Conservation (phyloP, 2,888 invertebrate species). For the Fragum whitleyi region DNA sequence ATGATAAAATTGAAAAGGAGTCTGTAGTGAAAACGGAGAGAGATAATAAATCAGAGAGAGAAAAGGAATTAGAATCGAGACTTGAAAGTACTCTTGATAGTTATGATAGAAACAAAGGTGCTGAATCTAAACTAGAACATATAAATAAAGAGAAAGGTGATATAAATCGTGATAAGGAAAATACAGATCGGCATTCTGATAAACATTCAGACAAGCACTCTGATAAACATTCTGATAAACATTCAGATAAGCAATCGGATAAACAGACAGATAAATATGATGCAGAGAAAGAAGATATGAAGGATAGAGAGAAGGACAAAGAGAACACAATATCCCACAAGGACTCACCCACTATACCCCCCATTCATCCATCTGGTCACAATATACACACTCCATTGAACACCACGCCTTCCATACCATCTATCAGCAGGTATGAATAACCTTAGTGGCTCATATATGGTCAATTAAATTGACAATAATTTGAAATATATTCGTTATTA, state of each 20-base stretch:
- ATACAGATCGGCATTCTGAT: slow-evolving; percentile 28
- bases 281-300: slow-evolving; percentile 25
- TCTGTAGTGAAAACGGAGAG: slow-evolving; percentile 15
- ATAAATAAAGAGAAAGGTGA: slow-evolving; percentile 54
- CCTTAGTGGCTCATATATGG: too few relatives aligned
- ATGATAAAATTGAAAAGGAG: slow-evolving; percentile 42
- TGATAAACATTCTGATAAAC: not conserved
- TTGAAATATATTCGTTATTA: not conserved
- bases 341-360: slow-evolving; percentile 63
- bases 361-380: slow-evolving; percentile 59
- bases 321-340: slow-evolving; percentile 56
- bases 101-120: slow-evolving; percentile 51
- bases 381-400: slow-evolving; percentile 52
- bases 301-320: slow-evolving; percentile 39
- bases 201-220: not conserved
- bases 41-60: slow-evolving; percentile 50
- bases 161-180: slow-evolving; percentile 51
- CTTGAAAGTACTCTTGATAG: slow-evolving; percentile 51
- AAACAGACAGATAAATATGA: slow-evolving; percentile 35
- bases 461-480: not conserved
- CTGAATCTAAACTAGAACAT: slow-evolving; percentile 49
- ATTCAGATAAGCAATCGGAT: slow-evolving; percentile 26
- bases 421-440: slow-evolving; percentile 73
- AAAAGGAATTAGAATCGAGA: slow-evolving; percentile 43
- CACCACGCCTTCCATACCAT: slow-evolving; percentile 73